Base-by-base conservation (phyloP, 2,888 invertebrate genomes). In the Plebejus argus region DNA sequence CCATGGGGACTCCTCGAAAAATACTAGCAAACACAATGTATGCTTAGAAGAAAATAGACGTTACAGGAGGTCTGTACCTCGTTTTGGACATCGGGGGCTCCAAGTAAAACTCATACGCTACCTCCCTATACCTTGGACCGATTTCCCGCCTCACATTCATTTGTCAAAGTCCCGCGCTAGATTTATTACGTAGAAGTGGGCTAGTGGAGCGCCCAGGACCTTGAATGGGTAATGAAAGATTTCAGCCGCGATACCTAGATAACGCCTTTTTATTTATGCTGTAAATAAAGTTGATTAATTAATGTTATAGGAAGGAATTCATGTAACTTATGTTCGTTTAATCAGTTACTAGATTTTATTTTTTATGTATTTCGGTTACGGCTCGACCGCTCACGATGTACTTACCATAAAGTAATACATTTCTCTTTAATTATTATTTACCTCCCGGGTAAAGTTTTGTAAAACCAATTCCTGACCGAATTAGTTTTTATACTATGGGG, bases 111-210 rank as follows among this genome's bases (percentile, higher is more conserved):
- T 35, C 70, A n/a, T 3, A 76, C 28, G 58, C 75, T n/a, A 10
- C 15, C 76, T 61, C 78, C 77, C 76, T 58, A 1, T 79, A 18
- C 70, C 76, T 79, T 81, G 76, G 5, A 72, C 76, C 75, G n/a
- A 74, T 49, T 74, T 53, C 74, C 23, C 53, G 74, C 28, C 81
- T 80, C 79, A 81, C 82, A 82, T 82, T 82, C 82, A 84, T 84
- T 84, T 83, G 83, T 84, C 84, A 84, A 83, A 83, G 83, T 84
- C 84, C 81, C 81, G 80, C 78, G 79, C 77, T 81, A 82, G 81
- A 81, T 83, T 82, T 83, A 83, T 82, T 82, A 82, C 82, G 81
- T 82, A 81, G 80, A 81, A 66, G 80, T 80, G 81, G 76, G 82
- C 81, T 76, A 81, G 82, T 83, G 80, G 82, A 79, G 81, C 45